Conservation (phyloP, 2,888 invertebrate genomes). For the Flabesymbios commensalis region DNA sequence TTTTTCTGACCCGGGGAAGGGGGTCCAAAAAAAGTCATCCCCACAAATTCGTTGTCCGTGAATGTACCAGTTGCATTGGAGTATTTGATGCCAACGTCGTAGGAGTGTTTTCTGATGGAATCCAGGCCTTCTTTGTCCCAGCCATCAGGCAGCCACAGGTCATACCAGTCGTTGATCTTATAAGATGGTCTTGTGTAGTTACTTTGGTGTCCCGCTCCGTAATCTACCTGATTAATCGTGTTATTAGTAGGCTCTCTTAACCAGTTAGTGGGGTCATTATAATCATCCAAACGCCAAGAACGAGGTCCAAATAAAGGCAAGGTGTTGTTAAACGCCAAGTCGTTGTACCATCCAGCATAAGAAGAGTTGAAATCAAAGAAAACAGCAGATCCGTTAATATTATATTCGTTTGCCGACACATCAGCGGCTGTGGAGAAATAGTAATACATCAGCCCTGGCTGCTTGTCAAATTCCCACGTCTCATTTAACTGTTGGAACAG, state of each 20-base stretch:
- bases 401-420: constrained; percentile 86
- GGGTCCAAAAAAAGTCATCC: constrained; percentile 57
- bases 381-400: constrained; percentile 80
- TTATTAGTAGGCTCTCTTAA: constrained; percentile 93
- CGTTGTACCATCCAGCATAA: constrained; percentile 90
- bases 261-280: constrained; percentile 84
- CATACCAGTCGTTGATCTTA: constrained; percentile 92
- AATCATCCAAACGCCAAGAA: constrained; percentile 69
- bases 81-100: constrained; percentile 52
- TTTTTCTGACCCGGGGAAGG: constrained; percentile 58
- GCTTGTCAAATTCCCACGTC: constrained; percentile 64
- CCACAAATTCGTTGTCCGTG: constrained; percentile 43
- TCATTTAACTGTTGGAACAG: constrained; percentile 41
- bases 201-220: constrained; percentile 73
- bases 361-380: constrained; percentile 94
- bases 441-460: constrained; percentile 98
- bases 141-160: constrained; percentile 86
- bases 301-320: constrained; percentile 92
- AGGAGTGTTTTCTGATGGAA: constrained; percentile 43
- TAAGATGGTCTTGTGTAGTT: constrained; percentile 92
- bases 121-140: constrained; percentile 72
- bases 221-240: constrained; percentile 71
- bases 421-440: constrained; percentile 93
- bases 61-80: constrained; percentile 56
- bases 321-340: constrained; percentile 90